These are phyloP conservation scores for Protonibea diacanthus DNA, from an alignment of 2,797 vertebrate genomes.

Conservation along the genomic window DNA sequence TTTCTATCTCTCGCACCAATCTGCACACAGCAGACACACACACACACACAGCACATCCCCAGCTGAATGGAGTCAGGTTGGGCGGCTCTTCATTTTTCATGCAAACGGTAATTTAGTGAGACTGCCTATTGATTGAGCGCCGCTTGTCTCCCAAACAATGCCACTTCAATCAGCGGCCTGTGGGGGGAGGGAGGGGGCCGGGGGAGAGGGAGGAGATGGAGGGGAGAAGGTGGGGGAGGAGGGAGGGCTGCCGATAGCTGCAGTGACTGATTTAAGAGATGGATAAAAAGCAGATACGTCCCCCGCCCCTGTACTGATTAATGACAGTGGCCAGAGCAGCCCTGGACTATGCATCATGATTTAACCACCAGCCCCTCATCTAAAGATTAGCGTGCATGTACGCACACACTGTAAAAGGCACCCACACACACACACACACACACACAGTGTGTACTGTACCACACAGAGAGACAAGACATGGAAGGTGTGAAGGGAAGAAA, in stretches of 20 bases:
- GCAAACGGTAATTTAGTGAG: constrained; percentile 89
- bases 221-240: constrained; percentile 58
- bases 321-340: constrained; percentile 90
- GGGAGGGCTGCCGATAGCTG: constrained; percentile 88
- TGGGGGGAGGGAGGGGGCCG: constrained; percentile 73
- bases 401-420: constrained; percentile 39
- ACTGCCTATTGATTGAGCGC: constrained; percentile 87
- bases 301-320: constrained; percentile 91
- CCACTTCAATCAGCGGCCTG: constrained; percentile 88
- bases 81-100: constrained; percentile 89
- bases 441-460: constrained; percentile 61
- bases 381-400: constrained; percentile 88
- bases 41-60: constrained; percentile 59
- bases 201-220: constrained; percentile 64
- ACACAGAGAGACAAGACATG: constrained; percentile 61
- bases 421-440: constrained; percentile 42
- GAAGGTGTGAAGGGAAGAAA: constrained; percentile 63
- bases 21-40: constrained; percentile 48
- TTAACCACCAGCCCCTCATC: constrained; percentile 91
- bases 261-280: constrained; percentile 94
- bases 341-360: constrained; percentile 92
- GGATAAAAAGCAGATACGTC: constrained; percentile 92
- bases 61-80: constrained; percentile 81
- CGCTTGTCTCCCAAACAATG: constrained; percentile 90
- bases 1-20: constrained; percentile 67